A percentile compares a stretch with the other conserved stretches of the same genome.
These are phyloP conservation scores for Drosophila ustulata DNA, from an alignment of 2,888 invertebrate genomes.

Conservation along the genomic window DNA sequence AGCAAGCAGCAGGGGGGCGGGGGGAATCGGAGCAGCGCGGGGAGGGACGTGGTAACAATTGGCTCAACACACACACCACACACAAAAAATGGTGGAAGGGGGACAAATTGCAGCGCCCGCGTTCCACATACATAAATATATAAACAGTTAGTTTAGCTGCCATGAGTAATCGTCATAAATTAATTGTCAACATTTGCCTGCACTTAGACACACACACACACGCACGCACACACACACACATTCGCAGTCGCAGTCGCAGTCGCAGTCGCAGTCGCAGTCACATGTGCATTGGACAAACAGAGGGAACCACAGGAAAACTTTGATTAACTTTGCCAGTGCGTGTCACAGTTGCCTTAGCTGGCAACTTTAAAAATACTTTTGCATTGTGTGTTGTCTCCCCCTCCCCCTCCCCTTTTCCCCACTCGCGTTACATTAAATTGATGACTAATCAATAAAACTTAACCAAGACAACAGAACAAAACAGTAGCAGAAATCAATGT, in stretches of 20 bases:
- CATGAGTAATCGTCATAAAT: conserved; percentile 84
- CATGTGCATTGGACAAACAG: conserved; percentile 52
- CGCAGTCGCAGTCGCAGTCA: conserved; percentile 38
- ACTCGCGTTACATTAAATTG: conserved; percentile 48
- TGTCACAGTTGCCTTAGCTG: conserved; percentile 38
- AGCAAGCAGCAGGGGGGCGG: conserved; percentile 16
- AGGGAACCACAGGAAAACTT: conserved; percentile 53
- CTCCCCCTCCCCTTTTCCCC: background rate
- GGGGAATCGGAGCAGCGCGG: background rate
- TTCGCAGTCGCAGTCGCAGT: conserved; percentile 41
- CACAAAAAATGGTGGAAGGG: background rate
- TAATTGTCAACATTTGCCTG: conserved; percentile 84
- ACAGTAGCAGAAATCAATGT: conserved; percentile 7
- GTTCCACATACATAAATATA: conserved; percentile 47
- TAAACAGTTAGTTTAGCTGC: conserved; percentile 79
- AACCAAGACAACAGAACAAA: conserved; percentile 56
- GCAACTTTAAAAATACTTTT: conserved; percentile 72
- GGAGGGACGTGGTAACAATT: background rate
- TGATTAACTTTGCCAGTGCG: conserved; percentile 59
- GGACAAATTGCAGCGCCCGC: conserved; percentile 34
- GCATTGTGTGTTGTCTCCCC: conserved; percentile 49
- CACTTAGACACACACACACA: conserved; percentile 66
- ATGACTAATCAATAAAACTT: conserved; percentile 75
- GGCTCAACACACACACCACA: background rate
- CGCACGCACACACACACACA: conserved; percentile 54